Percentiles rank a stretch among this genome's conserved stretches.
phyloP scores from a whole-genome alignment of 2,113 vertebrate genomes.

The Oostethus manadensis region DNA sequence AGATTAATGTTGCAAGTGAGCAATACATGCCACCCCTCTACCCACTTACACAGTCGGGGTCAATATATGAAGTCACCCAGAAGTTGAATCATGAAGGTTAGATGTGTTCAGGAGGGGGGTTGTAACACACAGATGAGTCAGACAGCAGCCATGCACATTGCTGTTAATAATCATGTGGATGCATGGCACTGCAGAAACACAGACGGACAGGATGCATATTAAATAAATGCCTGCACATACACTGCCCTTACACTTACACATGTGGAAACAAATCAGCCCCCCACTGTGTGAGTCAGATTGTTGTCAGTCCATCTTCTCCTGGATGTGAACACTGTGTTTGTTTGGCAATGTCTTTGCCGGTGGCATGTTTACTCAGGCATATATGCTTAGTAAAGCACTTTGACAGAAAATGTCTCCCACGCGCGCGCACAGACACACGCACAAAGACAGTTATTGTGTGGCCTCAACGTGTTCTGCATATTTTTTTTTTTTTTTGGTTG shows the following conservation, averaged over 20 bases:
- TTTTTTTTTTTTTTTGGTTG: conserved; percentile 15
- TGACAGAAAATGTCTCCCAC: conserved; percentile 20
- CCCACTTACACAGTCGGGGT: conserved; percentile 10
- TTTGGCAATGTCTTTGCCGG: conserved; percentile 40
- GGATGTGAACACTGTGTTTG: conserved; percentile 31
- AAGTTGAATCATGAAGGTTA: conserved; percentile 54
- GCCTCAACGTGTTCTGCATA: conserved; percentile 27
- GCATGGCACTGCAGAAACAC: conserved; percentile 26
- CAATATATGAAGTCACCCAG: conserved; percentile 42
- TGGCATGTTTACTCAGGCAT: conserved; percentile 40
- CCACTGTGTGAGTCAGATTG: conserved; percentile 7
- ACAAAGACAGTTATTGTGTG: conserved; percentile 11
- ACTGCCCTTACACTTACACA: not conserved
- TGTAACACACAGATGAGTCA: conserved; percentile 54
- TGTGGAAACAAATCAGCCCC: conserved; percentile 20
- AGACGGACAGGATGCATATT: conserved; percentile 1
- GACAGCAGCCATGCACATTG: conserved; percentile 44
- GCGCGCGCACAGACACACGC: conserved; percentile 13
- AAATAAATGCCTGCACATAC: conserved; percentile 7
- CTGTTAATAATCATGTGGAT: conserved; percentile 22
- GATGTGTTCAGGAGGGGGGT: conserved; percentile 46
- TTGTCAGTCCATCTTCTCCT: conserved; percentile 21
- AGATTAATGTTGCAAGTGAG: conserved; percentile 4
- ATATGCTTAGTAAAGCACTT: conserved; percentile 25
- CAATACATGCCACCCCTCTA: not conserved